A percentile compares a stretch with the other conserved stretches of the same genome.
These are phyloP conservation scores for Tympanoctomys barrerae DNA, from an alignment of 2,797 vertebrate genomes.

Conservation along the genomic window DNA sequence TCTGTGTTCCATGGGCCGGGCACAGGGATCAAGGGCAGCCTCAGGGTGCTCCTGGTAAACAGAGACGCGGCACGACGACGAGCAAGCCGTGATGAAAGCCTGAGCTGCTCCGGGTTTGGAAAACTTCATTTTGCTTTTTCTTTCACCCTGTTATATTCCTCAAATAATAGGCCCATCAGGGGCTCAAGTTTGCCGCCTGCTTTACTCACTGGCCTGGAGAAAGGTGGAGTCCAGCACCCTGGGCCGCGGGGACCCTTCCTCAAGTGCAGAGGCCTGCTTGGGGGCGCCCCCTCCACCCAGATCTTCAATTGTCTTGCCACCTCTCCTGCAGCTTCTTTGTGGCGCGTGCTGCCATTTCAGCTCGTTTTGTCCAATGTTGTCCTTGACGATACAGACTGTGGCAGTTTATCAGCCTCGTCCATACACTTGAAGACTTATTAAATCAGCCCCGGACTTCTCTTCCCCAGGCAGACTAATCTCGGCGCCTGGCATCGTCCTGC, in stretches of 20 bases:
- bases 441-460: not conserved
- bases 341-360: not conserved
- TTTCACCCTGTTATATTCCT: constrained; percentile 26
- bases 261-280: not conserved
- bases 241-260: not conserved
- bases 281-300: not conserved
- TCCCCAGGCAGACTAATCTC: not conserved
- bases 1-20: not conserved
- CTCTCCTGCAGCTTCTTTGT: not conserved
- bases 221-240: not conserved
- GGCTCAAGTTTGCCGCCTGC: not conserved
- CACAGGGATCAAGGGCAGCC: constrained; percentile 25
- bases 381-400: not conserved
- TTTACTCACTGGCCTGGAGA: not conserved
- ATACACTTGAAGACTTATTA: constrained; percentile 21
- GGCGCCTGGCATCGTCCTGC: not conserved
- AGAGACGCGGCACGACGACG: too few relatives aligned
- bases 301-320: not conserved
- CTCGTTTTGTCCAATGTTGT: not conserved
- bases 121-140: constrained; percentile 35
- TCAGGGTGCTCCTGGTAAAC: constrained; percentile 43
- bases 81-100: not conserved
- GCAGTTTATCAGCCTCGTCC: not conserved
- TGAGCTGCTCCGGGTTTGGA: constrained; percentile 4
- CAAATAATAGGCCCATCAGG: constrained; percentile 4